phyloP scores from a whole-genome alignment of 2,797 vertebrate genomes.

The Tenualosa thibaudeaui region DNA sequence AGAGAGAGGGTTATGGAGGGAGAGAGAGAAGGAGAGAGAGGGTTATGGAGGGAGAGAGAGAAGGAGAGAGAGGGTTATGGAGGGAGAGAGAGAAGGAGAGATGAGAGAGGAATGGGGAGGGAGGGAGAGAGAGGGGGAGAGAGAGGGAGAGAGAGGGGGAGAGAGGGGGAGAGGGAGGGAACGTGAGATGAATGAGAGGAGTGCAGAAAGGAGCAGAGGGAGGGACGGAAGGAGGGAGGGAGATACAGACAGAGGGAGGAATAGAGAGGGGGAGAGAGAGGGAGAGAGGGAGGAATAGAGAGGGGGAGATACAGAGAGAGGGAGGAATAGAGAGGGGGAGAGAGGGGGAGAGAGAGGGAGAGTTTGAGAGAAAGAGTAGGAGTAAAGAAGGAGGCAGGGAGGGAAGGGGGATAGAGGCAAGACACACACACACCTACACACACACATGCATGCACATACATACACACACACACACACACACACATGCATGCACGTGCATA shows the following conservation, averaged over 20 bases:
- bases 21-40: background rate
- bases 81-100: background rate
- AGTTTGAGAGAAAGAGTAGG: too few species aligned
- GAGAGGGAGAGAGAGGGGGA: background rate
- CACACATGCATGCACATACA: too few species aligned
- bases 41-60: background rate
- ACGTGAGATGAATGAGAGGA: background rate
- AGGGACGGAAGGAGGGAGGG: background rate
- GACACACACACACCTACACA: too few species aligned
- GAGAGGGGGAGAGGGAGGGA: background rate
- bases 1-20: too few species aligned
- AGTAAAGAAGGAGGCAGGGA: background rate
- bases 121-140: background rate
- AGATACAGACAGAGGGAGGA: background rate
- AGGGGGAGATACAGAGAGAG: too few species aligned
- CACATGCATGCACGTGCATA: too few species aligned
- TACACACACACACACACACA: too few species aligned
- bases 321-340: too few species aligned
- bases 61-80: background rate
- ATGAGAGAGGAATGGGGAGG: background rate
- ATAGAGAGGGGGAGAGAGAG: background rate
- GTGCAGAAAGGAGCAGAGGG: background rate
- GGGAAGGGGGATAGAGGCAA: background rate
- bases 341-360: background rate
- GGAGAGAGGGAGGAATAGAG: background rate